Evolutionary conservation across 1,140 invertebrate species (phyloP), one percentile per base, ranked within the genome.

Genomic region (Drosophila mauritiana): DNA sequence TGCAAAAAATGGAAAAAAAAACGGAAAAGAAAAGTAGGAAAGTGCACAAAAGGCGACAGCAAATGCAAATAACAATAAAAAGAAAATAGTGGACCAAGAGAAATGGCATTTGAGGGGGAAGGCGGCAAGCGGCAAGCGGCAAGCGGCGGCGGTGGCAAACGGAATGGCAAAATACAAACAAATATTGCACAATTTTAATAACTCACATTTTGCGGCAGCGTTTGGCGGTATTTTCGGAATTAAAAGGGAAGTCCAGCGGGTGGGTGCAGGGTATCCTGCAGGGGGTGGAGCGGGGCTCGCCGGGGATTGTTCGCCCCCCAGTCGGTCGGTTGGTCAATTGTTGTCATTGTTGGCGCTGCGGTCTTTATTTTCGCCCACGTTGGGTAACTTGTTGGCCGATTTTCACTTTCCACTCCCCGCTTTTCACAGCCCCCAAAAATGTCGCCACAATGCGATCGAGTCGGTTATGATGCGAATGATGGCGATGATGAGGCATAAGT

Each of bases 111-210:
- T 37, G 42, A 37, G 64, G 62, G n/a, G 22, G 34, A 2, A 10
- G 31, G n/a, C n/a, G 40, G 40, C 40, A 17, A 17, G n/a, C 37
- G 40, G 40, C 40, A 17, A 17, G n/a, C 37, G 65, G 52, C 52
- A 56, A 75, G 64, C 73, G 74, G 62, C 42, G 17, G 17, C 40
- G 40, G 40, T 31, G 65, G 57, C 52, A 52, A 78, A 72, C 73
- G 74, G 75, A 68, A 78, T 73, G 58, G 65, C 73, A 65, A 77
- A 81, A 73, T 81, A 78, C 64, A 73, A 82, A 78, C 73, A 81
- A 81, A 81, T 81, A 67, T 61, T 57, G 52, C 51, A 67, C 73
- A 77, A 78, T 81, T 81, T 81, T 81, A 81, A 81, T 81, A 81
- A 81, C 78, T 81, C 73, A 77, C 78, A 80, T 80, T 80, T 80